These are phyloP conservation scores for Salticus scenicus DNA, from an alignment of 2,888 invertebrate genomes.

Conservation along the genomic window DNA sequence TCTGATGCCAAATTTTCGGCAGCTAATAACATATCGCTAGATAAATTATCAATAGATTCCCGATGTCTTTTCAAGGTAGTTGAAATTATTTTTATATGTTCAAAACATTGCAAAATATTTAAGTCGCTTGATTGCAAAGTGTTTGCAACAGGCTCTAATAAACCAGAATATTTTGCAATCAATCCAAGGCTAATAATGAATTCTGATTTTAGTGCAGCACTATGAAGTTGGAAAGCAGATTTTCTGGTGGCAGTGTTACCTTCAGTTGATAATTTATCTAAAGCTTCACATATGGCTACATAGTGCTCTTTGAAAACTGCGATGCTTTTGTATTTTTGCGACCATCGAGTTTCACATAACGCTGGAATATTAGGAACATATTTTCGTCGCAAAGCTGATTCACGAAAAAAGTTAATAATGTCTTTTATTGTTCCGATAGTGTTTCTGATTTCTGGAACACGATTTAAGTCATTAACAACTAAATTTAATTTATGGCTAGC, in stretches of 20 bases:
- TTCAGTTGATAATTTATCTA: neutral
- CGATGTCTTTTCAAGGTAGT: neutral
- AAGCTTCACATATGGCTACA: neutral
- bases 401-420: constrained; percentile 3
- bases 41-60: neutral
- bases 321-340: neutral
- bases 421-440: neutral
- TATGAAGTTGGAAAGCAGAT: neutral
- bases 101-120: neutral
- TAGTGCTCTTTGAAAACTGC: neutral
- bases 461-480: neutral
- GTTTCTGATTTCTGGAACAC: neutral
- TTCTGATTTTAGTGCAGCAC: neutral
- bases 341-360: neutral
- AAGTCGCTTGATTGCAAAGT: neutral
- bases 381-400: neutral
- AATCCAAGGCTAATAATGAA: neutral
- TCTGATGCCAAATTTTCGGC: neutral
- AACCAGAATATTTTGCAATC: neutral
- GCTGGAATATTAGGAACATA: neutral
- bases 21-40: neutral
- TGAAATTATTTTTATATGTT: neutral
- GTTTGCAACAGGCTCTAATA: neutral
- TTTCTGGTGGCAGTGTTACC: neutral
- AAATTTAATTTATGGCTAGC: neutral